Conservation (phyloP, 2,113 vertebrate species). For the Tretioscincus oriximinensis region DNA sequence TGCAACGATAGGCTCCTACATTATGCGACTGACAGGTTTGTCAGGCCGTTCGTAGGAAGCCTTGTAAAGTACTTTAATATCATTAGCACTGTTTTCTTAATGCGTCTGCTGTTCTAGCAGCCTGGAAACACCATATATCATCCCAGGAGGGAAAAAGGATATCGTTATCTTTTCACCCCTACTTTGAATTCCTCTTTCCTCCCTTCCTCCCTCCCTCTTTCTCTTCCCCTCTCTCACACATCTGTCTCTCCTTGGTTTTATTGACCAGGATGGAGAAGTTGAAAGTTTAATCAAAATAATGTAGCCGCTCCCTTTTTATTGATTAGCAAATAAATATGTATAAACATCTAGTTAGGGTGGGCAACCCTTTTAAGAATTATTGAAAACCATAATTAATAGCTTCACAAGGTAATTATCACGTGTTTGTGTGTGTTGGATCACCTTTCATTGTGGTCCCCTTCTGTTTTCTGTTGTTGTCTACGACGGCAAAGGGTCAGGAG, state of each 20-base stretch:
- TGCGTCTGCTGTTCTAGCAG: conserved; percentile 87
- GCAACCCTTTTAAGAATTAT: conserved; percentile 78
- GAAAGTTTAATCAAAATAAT: conserved; percentile 86
- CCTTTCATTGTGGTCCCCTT: conserved; percentile 32
- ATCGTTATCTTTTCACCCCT: conserved; percentile 51
- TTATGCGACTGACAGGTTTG: conserved; percentile 95
- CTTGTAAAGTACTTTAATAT: conserved; percentile 95
- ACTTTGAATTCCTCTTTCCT: conserved; percentile 34
- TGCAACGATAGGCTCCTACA: conserved; percentile 90
- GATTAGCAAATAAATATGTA: conserved; percentile 85
- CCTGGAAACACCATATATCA: conserved; percentile 89
- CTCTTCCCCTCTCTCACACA: neutral
- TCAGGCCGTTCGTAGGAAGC: conserved; percentile 90
- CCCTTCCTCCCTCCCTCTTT: neutral
- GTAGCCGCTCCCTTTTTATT: conserved; percentile 80
- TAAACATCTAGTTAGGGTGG: conserved; percentile 81
- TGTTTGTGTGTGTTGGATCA: conserved; percentile 39
- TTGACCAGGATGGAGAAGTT: conserved; percentile 60
- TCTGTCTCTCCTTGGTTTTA: conserved; percentile 60
- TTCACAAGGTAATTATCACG: conserved; percentile 63
- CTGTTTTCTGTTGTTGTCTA: conserved; percentile 35
- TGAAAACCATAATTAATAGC: conserved; percentile 75
- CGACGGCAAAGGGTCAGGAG: conserved; percentile 20
- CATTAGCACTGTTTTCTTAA: conserved; percentile 99
- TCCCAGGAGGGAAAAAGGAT: conserved; percentile 61